Evolutionary conservation across 2,888 invertebrate genomes (phyloP), one percentile per base, ranked within the genome.

Genomic region (Autographa pulchrina): DNA sequence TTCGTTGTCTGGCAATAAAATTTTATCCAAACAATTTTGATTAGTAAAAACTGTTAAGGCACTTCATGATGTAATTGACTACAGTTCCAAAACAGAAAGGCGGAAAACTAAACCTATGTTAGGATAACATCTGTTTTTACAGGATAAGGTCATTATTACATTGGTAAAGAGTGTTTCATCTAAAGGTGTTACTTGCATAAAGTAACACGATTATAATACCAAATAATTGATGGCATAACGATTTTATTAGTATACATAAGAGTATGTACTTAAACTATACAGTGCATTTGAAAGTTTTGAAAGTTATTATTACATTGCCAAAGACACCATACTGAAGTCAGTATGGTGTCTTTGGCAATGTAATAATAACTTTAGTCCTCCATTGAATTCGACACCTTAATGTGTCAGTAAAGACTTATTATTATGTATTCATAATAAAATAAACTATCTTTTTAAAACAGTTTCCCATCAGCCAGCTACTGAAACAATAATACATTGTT

Each of bases 51-150:
- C 80, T 75, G 68, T 60, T 84, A 87, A 88, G 88, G 88, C 88
- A 88, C 88, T 84, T 81, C 62, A 75, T 65, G 60, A 75, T 14
- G 62, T 78, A 83, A 83, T 85, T 83, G 80, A 82, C 83, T 72
- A 74, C 65, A 65, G 72, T 61, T 75, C 70, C 66, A 68, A 76
- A 78, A 75, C 64, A 70, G 63, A 76, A 72, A 83, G 72, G 75
- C 65, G 70, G 78, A 75, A 72, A 72, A 77, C 60, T 68, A 73
- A 72, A 70, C 52, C 32, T 62, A 54, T 38, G 9, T 72, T 71
- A 62, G 59, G 63, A 68, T 38, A 72, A 72, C 16, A 69, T n/a
- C 48, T 48, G 7, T 52, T 20, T 62, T 31, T 48, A 68, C 54
- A 69, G 56, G 48, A 25, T 72, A 63, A 54, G 65, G 25, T 67